Percentiles rank a stretch among this genome's conserved stretches.
Evolutionary conservation across 2,113 vertebrate species (phyloP).

Genomic region (Neomonachus schauinslandi): DNA sequence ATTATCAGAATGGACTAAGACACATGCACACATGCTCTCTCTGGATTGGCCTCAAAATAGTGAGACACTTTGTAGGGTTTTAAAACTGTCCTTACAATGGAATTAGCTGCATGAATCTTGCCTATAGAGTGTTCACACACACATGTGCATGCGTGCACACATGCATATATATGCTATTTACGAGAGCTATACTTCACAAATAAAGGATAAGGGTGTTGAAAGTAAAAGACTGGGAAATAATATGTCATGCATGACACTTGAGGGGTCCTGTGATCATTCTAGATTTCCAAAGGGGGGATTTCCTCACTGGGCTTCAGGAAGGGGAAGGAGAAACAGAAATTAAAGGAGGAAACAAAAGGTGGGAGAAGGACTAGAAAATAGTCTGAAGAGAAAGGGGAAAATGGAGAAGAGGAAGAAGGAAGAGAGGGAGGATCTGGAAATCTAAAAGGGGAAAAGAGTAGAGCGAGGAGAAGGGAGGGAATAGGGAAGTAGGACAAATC

Average conservation of each 20-base stretch:
- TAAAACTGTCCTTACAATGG: not conserved
- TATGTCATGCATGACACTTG: not conserved
- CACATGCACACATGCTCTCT: not conserved
- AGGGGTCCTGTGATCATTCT: not conserved
- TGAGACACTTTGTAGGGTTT: not conserved
- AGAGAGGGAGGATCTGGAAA: not conserved
- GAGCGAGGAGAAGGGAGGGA: not conserved
- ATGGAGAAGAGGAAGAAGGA: not conserved
- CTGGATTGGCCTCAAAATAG: not conserved
- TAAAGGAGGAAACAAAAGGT: not conserved
- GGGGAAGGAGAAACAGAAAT: not conserved
- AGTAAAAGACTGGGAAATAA: not conserved
- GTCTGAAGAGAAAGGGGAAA: not conserved
- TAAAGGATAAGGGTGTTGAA: not conserved
- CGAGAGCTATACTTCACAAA: not conserved
- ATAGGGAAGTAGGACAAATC: not conserved
- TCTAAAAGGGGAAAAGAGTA: not conserved
- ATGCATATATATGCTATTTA: not conserved
- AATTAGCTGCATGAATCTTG: not conserved
- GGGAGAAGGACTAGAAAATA: not conserved
- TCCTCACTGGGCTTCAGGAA: not conserved
- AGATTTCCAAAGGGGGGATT: not conserved
- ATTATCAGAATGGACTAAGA: not conserved
- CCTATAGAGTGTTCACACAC: not conserved
- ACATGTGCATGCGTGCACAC: not conserved